Evolutionary conservation across 2,888 invertebrate genomes (phyloP), one percentile per base, ranked within the genome.

Genomic region (Erpobdella octoculata): DNA sequence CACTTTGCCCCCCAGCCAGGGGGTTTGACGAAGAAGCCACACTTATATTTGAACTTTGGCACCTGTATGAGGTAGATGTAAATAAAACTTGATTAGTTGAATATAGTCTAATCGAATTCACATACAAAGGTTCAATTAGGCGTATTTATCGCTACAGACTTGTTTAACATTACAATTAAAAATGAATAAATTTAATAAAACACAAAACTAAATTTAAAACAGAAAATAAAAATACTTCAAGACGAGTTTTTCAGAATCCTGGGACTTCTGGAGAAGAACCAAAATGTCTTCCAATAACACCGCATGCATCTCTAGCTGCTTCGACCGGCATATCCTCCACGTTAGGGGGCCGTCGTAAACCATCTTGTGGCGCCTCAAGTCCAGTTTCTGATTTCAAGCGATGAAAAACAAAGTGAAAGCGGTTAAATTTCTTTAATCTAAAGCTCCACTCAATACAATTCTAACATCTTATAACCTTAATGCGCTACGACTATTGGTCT

Each of bases 341-440:
- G 88, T 89, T 77, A 93, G 85, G 48, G 88, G 86, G n/a, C 93
- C 93, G 81, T 93, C 92, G 80, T 91, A 88, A 71, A 93, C 87
- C 77, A 93, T 85, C 79, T 88, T 89, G 81, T 90, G 88, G 81
- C 89, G 88, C 9, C 90, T 89, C 79, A 93, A 86, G 84, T 92
- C 91, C 79, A 84, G 33, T 61, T 73, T 71, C 75, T 75, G 64
- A 18, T 33, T 64, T n/a, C 35, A 28, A 21, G 1, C 0, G 38
- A n/a, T 18, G 1, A 21, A 37, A 31, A 21, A 28, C 38, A 21
- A 37, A 12, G 12, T 1, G 41, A 8, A 28, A 25, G 41, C 18
- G 67, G 4, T 2, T 46, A n/a, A n/a, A n/a, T n/a, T n/a, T n/a
- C n/a, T n/a, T n/a, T n/a, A n/a, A n/a, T n/a, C n/a, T n/a, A n/a